These are phyloP conservation scores for Hapalemur alaotrensis DNA, from an alignment of 2,797 vertebrate genomes.

Conservation along the genomic window DNA sequence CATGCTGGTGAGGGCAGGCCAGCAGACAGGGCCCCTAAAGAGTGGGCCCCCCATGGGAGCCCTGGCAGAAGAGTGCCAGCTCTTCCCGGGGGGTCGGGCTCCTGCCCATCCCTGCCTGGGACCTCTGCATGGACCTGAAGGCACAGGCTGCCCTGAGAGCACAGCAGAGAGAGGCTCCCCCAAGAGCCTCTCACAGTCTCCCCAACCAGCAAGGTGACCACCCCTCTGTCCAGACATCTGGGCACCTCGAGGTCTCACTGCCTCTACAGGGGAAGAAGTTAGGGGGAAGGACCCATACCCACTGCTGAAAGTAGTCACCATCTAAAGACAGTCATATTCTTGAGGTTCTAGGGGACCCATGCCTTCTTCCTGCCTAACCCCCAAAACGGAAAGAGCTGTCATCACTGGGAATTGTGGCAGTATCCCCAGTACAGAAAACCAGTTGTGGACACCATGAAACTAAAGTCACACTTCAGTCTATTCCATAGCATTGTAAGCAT, in stretches of 20 bases:
- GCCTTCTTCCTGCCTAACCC: neutral
- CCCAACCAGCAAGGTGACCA: neutral
- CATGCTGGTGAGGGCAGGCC: neutral
- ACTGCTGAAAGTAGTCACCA: neutral
- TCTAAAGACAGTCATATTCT: neutral
- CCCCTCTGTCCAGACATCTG: neutral
- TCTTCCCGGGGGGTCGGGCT: neutral
- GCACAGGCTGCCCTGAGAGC: neutral
- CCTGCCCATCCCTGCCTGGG: neutral
- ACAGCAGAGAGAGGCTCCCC: neutral
- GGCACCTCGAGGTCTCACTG: neutral
- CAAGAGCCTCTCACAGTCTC: neutral
- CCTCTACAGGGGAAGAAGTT: neutral
- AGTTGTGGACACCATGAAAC: neutral
- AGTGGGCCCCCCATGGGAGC: neutral
- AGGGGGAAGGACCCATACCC: neutral
- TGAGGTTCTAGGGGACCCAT: neutral
- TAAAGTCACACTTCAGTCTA: neutral
- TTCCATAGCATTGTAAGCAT: neutral
- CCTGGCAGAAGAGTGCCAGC: neutral
- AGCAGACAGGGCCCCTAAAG: neutral
- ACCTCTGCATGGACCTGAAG: neutral
- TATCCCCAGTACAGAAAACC: slow-evolving; percentile 14
- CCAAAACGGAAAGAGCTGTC: neutral
- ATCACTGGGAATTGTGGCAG: neutral